A percentile compares a stretch with the other conserved stretches of the same genome.
Conservation (phyloP, 1,140 invertebrate species). For the Diachasma alloeum region DNA sequence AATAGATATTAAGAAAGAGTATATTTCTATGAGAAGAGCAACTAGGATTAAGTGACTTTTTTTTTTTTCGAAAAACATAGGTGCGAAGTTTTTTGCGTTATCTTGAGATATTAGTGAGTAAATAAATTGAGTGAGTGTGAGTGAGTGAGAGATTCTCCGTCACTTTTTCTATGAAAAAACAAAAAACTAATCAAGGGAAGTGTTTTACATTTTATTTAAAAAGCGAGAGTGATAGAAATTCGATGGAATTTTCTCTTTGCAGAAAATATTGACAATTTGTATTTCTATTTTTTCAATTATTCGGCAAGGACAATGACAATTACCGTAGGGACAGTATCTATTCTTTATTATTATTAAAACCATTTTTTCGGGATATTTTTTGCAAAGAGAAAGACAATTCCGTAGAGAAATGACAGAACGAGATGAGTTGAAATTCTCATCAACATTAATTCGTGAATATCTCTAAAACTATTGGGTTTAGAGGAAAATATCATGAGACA, state of each 20-base stretch:
- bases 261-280: neutral
- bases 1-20: conserved; percentile 6
- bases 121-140: neutral
- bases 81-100: neutral
- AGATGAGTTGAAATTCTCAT: neutral
- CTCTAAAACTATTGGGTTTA: neutral
- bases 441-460: neutral
- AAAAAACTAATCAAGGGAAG: neutral
- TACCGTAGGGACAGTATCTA: neutral
- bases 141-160: neutral
- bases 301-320: neutral
- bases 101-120: neutral
- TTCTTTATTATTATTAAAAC: too few relatives aligned
- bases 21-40: conserved; percentile 3
- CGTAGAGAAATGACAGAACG: neutral
- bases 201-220: neutral
- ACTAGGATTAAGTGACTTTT: neutral
- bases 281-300: neutral
- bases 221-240: neutral
- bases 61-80: neutral
- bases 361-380: neutral
- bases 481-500: neutral
- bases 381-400: neutral
- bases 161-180: neutral
- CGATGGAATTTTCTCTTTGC: neutral